phyloP scores from a whole-genome alignment of 2,113 vertebrate species.

The Nesoenas mayeri region DNA sequence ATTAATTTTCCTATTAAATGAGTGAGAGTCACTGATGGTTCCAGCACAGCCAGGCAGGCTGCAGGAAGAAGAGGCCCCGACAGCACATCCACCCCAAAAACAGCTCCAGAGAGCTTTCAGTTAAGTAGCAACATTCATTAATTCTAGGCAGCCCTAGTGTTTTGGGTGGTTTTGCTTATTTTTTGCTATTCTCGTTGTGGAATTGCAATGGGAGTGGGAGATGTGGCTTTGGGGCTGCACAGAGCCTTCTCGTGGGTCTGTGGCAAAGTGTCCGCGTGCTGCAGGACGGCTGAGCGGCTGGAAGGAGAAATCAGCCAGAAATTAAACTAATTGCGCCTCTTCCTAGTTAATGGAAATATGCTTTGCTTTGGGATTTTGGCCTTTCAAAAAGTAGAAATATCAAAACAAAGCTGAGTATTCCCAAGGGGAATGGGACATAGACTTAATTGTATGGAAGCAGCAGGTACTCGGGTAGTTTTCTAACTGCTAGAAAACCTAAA shows the following conservation, averaged over 20 bases:
- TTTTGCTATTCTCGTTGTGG: not conserved
- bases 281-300: not conserved
- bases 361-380: not conserved
- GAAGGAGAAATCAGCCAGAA: not conserved
- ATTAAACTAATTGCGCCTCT: not conserved
- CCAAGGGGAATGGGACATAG: not conserved
- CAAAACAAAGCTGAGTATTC: not conserved
- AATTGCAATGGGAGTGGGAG: not conserved
- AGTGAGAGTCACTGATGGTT: not conserved
- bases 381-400: not conserved
- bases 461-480: not conserved
- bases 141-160: not conserved
- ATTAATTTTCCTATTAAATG: not conserved
- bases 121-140: not conserved
- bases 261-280: accelerated
- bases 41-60: not conserved
- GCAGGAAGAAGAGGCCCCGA: not conserved
- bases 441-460: accelerated
- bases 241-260: not conserved
- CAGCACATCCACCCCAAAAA: not conserved
- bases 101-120: not conserved
- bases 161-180: accelerated
- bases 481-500: not conserved
- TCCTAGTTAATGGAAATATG: accelerated
- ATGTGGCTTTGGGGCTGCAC: not conserved